Evolutionary conservation across 2,888 invertebrate genomes (phyloP).

Genomic region (Notodonta ziczac): DNA sequence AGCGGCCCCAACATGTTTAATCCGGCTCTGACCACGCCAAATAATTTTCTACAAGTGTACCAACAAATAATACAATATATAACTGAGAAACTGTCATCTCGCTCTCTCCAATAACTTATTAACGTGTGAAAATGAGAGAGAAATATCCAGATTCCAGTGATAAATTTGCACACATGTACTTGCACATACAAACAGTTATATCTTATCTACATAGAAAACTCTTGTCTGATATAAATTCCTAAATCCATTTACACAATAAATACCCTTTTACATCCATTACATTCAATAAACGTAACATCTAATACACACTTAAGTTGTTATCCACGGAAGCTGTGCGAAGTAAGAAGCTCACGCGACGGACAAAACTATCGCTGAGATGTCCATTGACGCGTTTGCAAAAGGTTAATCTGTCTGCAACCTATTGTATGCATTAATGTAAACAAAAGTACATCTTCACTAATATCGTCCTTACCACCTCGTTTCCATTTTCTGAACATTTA

Average conservation of each 20-base stretch:
- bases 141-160: not conserved
- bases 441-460: too few relatives aligned
- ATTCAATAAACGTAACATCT: constrained; percentile 22
- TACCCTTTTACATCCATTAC: constrained; percentile 50
- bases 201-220: constrained; percentile 34
- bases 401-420: too few relatives aligned
- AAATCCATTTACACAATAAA: constrained; percentile 41
- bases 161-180: constrained; percentile 12
- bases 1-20: too few relatives aligned
- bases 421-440: too few relatives aligned
- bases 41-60: not conserved
- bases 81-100: too few relatives aligned
- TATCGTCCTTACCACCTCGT: too few relatives aligned
- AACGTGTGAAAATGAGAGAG: not conserved
- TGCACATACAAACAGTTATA: constrained; percentile 23
- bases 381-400: too few relatives aligned
- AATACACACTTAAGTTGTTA: constrained; percentile 12
- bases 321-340: constrained; percentile 1
- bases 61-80: not conserved
- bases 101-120: not conserved
- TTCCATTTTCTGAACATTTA: too few relatives aligned
- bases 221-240: constrained; percentile 37
- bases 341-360: too few relatives aligned
- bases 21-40: not conserved
- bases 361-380: too few relatives aligned